These are phyloP conservation scores for Otus scops DNA, from an alignment of 2,797 vertebrate species.

Conservation along the genomic window DNA sequence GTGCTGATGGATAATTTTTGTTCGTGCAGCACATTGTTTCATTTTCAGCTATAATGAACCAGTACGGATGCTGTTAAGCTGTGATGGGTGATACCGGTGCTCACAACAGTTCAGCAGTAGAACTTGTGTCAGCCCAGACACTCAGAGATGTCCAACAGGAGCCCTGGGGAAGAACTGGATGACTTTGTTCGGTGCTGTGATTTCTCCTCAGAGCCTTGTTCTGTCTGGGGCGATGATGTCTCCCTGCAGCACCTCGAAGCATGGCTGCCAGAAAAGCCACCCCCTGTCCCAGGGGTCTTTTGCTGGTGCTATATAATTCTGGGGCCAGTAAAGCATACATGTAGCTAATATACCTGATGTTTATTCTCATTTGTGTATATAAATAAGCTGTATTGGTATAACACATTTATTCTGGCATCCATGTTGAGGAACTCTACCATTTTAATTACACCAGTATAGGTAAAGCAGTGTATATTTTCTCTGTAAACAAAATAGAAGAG, in stretches of 20 bases:
- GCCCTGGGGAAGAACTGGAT: background rate
- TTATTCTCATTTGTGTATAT: background rate
- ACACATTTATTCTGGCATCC: background rate
- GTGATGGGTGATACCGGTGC: fast-evolving
- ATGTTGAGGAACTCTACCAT: fast-evolving
- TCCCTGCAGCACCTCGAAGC: background rate
- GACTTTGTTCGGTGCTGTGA: background rate
- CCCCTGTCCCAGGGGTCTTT: fast-evolving
- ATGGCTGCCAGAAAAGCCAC: background rate
- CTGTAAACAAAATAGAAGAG: background rate
- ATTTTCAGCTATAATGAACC: background rate
- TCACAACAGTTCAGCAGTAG: background rate
- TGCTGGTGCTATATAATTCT: background rate
- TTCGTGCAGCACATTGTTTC: fast-evolving
- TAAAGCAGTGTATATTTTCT: background rate
- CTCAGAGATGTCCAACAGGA: fast-evolving
- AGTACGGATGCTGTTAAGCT: fast-evolving
- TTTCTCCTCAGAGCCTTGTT: background rate
- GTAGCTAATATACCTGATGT: background rate
- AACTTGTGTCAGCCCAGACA: background rate
- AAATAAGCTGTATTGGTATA: background rate
- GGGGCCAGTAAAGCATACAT: background rate
- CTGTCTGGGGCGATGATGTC: background rate
- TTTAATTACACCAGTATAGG: background rate
- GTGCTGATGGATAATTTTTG: background rate